phyloP scores from a whole-genome alignment of 2,888 invertebrate genomes.

The Trissoscelio sp. region DNA sequence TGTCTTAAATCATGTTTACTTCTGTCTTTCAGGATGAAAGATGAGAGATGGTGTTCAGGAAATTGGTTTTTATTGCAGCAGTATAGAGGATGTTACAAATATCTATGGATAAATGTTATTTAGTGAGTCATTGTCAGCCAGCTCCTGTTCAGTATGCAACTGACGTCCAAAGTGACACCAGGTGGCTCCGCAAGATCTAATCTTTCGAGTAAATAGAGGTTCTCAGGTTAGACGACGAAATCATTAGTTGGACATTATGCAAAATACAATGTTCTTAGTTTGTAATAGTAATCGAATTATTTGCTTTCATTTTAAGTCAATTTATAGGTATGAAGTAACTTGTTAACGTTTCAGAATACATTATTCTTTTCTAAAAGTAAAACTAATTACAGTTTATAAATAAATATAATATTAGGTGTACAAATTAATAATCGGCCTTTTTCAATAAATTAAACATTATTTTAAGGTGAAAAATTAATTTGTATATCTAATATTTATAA shows the following conservation, averaged over 20 bases:
- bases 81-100: conserved; percentile 9
- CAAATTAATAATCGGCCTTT: no score
- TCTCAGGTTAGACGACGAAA: conserved; percentile 26
- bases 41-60: not conserved
- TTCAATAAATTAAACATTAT: no score
- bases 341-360: no score
- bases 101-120: conserved; percentile 22
- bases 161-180: conserved; percentile 52
- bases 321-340: no score
- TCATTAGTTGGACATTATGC: conserved; percentile 39
- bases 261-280: not conserved
- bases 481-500: no score
- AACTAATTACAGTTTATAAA: no score
- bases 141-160: conserved; percentile 22
- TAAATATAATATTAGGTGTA: no score
- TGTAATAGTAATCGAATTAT: conserved; percentile 13
- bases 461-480: no score
- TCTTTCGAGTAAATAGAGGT: conserved; percentile 46
- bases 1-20: not conserved
- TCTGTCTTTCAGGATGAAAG: not conserved
- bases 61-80: not conserved
- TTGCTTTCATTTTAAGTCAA: no score
- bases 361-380: no score
- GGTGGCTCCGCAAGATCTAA: conserved; percentile 62
- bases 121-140: conserved; percentile 43